Conservation (phyloP, 1,140 invertebrate genomes). For the Drosophila chauvacae region DNA sequence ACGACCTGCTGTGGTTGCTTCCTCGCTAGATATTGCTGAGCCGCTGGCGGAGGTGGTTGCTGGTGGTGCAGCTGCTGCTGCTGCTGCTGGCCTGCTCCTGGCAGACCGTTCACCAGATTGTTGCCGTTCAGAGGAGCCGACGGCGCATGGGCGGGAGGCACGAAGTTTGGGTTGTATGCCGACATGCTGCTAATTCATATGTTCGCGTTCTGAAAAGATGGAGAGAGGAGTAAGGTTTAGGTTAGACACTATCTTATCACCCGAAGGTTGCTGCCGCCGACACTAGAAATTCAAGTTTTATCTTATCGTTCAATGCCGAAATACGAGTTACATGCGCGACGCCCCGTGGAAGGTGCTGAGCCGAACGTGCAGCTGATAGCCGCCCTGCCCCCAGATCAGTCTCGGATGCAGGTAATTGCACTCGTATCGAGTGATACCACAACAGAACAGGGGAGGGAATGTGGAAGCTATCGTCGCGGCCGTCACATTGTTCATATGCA, state of each 20-base stretch:
- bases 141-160: conserved; percentile 51
- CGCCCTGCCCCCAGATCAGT: neutral
- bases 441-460: conserved; percentile 3
- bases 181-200: conserved; percentile 79
- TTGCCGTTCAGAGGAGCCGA: conserved; percentile 55
- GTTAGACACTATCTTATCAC: conserved; percentile 44
- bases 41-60: conserved; percentile 15
- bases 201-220: conserved; percentile 53
- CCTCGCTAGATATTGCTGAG: conserved; percentile 29
- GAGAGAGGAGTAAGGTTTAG: conserved; percentile 6
- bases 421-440: conserved; percentile 2
- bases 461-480: conserved; percentile 11
- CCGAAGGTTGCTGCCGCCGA: conserved; percentile 22
- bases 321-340: conserved; percentile 16
- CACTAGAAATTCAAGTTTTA: conserved; percentile 15
- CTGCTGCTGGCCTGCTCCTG: conserved; percentile 23
- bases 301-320: conserved; percentile 46
- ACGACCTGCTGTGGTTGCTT: conserved; percentile 47
- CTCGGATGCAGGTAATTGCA: conserved; percentile 4
- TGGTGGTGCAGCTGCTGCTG: conserved; percentile 6
- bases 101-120: conserved; percentile 63
- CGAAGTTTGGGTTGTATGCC: conserved; percentile 72
- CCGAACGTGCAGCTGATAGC: conserved; percentile 34
- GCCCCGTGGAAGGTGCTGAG: conserved; percentile 7
- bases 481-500: conserved; percentile 1